phyloP scores from a whole-genome alignment of 2,888 invertebrate species.

The Oegoconia quadripuncta region DNA sequence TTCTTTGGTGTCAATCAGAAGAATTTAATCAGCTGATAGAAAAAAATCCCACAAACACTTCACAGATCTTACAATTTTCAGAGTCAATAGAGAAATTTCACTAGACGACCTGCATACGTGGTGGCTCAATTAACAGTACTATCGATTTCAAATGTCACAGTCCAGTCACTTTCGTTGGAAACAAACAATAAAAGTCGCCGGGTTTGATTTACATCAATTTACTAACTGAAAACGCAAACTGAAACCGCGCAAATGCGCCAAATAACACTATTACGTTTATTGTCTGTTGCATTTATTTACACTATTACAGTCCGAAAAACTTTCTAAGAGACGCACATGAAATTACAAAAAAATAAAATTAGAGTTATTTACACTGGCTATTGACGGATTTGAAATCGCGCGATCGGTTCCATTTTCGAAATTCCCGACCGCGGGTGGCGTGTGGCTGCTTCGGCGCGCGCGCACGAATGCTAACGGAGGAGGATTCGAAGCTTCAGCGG shows the following conservation, averaged over 20 bases:
- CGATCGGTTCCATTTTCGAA: constrained; percentile 55
- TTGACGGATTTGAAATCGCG: constrained; percentile 42
- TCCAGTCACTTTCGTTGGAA: constrained; percentile 63
- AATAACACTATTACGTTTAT: constrained; percentile 38
- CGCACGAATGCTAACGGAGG: constrained; percentile 75
- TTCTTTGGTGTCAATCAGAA: constrained; percentile 61
- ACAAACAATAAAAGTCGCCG: constrained; percentile 45
- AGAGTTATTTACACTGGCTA: constrained; percentile 41
- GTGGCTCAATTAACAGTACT: constrained; percentile 47
- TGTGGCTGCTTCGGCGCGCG: constrained; percentile 65
- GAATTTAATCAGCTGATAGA: constrained; percentile 29
- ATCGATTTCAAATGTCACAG: constrained; percentile 68
- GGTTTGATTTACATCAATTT: constrained; percentile 43
- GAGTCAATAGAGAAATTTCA: constrained; percentile 45
- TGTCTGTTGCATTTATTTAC: constrained; percentile 15
- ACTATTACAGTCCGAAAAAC: constrained; percentile 9
- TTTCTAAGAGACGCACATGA: constrained; percentile 12
- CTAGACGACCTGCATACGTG: constrained; percentile 42
- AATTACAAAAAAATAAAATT: constrained; percentile 22
- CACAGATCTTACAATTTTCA: constrained; percentile 47
- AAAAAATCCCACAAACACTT: constrained; percentile 66
- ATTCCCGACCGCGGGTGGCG: constrained; percentile 45
- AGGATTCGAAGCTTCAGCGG: constrained; percentile 60
- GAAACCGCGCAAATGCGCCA: constrained; percentile 40
- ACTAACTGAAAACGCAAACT: constrained; percentile 67